Percentiles rank a stretch among this genome's conserved stretches.
phyloP scores from a whole-genome alignment of 2,888 invertebrate genomes.

The Lampropteryx suffumata region DNA sequence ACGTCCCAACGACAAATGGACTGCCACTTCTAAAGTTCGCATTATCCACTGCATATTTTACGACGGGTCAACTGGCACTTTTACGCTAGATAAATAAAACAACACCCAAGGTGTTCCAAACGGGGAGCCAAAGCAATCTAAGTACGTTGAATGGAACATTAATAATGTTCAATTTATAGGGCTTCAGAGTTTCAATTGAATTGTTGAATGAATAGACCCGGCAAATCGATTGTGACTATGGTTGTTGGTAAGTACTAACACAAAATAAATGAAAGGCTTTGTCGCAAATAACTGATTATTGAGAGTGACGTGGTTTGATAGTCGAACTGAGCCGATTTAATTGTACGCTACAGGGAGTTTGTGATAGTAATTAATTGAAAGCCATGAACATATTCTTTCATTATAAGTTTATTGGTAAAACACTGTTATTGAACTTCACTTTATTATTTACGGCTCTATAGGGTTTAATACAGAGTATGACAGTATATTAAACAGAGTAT shows the following conservation, averaged over 20 bases:
- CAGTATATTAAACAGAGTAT: background rate
- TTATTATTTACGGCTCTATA: too few relatives aligned
- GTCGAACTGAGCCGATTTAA: background rate
- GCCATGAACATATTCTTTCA: too few relatives aligned
- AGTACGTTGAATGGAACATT: background rate
- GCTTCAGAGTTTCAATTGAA: conserved; percentile 11
- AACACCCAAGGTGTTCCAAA: conserved; percentile 33
- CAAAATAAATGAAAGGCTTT: conserved; percentile 5
- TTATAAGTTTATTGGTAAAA: too few relatives aligned
- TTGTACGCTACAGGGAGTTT: too few relatives aligned
- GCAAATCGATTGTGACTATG: conserved; percentile 5
- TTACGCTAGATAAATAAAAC: conserved; percentile 45
- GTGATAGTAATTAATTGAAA: too few relatives aligned
- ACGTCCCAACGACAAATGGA: conserved; percentile 42
- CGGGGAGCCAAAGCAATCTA: conserved; percentile 27
- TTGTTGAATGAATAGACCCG: conserved; percentile 7
- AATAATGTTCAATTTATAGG: conserved; percentile 3
- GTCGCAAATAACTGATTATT: conserved; percentile 1
- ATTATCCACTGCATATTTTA: conserved; percentile 49
- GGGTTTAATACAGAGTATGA: background rate
- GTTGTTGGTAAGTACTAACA: conserved; percentile 4
- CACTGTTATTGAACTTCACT: too few relatives aligned
- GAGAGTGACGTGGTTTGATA: background rate
- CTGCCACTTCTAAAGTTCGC: conserved; percentile 41
- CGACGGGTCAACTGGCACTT: conserved; percentile 48